Evolutionary conservation across 2,113 vertebrate species (phyloP).

Genomic region (Misgurnus mizolepis): DNA sequence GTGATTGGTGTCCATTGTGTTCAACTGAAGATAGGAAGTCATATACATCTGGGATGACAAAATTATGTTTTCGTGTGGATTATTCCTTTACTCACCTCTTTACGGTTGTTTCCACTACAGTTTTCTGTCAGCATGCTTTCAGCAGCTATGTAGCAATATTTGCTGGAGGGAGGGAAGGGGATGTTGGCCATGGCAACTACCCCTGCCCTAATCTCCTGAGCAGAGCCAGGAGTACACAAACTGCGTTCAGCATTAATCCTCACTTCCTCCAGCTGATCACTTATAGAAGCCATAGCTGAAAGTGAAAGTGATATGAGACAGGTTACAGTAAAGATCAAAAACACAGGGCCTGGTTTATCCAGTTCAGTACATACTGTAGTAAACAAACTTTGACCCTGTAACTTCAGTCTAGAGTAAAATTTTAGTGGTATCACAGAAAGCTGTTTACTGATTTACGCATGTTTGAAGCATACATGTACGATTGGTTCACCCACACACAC

Average conservation of each 20-base stretch:
- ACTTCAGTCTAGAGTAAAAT: not conserved
- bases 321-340: not conserved
- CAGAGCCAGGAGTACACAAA: conserved; percentile 65
- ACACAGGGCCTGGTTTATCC: not conserved
- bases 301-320: not conserved
- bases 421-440: not conserved
- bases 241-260: conserved; percentile 65
- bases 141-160: conserved; percentile 71
- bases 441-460: not conserved
- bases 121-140: conserved; percentile 73
- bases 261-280: conserved; percentile 69
- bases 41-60: too few relatives aligned
- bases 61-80: too few relatives aligned
- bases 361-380: not conserved
- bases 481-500: not conserved
- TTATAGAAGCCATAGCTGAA: conserved; percentile 66
- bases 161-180: conserved; percentile 70
- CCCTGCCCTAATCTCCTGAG: conserved; percentile 64
- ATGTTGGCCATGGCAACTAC: conserved; percentile 70
- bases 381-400: not conserved
- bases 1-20: too few relatives aligned
- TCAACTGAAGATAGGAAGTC: too few relatives aligned
- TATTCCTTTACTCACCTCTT: conserved; percentile 64
- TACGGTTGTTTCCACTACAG: conserved; percentile 66
- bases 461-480: not conserved